Conservation (phyloP, 2,113 vertebrate genomes). For the Leiothrix lutea region DNA sequence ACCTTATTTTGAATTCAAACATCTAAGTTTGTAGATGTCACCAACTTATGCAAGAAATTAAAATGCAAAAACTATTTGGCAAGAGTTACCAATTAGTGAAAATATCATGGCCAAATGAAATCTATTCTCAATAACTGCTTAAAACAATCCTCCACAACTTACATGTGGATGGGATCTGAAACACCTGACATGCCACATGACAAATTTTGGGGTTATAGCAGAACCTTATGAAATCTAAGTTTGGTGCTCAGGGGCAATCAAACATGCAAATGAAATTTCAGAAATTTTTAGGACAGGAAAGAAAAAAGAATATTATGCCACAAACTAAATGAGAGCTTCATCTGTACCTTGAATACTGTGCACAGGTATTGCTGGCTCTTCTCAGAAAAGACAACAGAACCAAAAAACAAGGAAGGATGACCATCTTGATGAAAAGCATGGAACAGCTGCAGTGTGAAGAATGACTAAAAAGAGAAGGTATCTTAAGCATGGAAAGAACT, state of each 20-base stretch:
- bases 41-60: neutral
- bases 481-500: neutral
- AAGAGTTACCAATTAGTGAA: neutral
- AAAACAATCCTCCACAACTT: neutral
- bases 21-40: neutral
- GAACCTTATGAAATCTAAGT: neutral
- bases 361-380: neutral
- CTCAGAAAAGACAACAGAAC: neutral
- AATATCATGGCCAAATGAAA: neutral
- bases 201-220: neutral
- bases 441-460: neutral
- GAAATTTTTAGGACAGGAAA: neutral
- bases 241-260: neutral
- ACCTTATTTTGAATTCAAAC: neutral
- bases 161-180: neutral
- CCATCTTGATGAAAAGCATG: neutral
- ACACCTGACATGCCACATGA: accelerated
- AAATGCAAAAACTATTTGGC: neutral
- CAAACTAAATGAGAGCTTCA: neutral
- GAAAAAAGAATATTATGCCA: neutral
- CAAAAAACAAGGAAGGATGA: neutral
- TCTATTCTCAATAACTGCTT: neutral
- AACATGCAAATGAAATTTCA: neutral
- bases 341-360: neutral
- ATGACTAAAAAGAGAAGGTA: neutral